phyloP scores from a whole-genome alignment of 2,113 vertebrate genomes.

The Campylorhamphus procurvoides region DNA sequence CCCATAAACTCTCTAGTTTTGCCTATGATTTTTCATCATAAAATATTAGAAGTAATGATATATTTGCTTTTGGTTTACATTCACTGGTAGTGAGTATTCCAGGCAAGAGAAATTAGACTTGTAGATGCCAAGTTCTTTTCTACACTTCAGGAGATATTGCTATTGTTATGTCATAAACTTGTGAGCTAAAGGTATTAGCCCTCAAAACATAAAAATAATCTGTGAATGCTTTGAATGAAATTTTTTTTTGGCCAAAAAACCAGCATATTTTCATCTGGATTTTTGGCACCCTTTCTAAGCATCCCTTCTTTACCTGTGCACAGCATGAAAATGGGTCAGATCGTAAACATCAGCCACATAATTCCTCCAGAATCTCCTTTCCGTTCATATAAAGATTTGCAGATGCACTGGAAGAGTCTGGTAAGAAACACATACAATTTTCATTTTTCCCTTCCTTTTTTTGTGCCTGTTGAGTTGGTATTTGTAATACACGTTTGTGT shows the following conservation, averaged over 20 bases:
- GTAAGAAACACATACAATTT: slow-evolving; percentile 63
- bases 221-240: not conserved
- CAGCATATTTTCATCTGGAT: not conserved
- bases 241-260: not conserved
- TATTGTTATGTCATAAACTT: not conserved
- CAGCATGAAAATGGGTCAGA: slow-evolving; percentile 93
- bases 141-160: not conserved
- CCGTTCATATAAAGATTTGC: slow-evolving; percentile 81
- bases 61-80: not conserved
- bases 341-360: slow-evolving; percentile 80
- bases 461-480: not conserved
- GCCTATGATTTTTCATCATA: not conserved
- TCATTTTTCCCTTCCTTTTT: not conserved
- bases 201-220: not conserved
- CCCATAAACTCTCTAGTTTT: not conserved
- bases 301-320: not conserved
- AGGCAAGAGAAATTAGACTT: not conserved
- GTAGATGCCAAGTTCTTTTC: not conserved
- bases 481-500: not conserved
- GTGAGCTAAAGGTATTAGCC: not conserved
- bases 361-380: slow-evolving; percentile 83
- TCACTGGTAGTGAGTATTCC: not conserved
- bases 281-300: not conserved
- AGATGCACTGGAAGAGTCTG: slow-evolving; percentile 85
- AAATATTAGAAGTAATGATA: not conserved